phyloP scores from a whole-genome alignment of 2,113 vertebrate species.

The Pomatostomus ruficeps region DNA sequence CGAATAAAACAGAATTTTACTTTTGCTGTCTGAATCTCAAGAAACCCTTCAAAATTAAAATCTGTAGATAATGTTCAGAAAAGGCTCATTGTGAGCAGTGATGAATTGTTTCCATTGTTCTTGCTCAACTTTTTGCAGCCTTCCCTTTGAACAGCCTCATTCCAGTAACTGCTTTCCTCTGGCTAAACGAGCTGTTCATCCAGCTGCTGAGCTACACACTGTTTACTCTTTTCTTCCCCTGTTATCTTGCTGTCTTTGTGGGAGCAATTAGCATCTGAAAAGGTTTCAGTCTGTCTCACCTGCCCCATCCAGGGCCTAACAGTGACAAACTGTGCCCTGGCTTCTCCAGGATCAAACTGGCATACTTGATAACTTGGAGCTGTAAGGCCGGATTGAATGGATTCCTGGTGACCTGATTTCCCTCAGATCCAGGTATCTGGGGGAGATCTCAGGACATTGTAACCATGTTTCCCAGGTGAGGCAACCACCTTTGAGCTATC shows the following conservation, averaged over 20 bases:
- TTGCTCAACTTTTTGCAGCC: not conserved
- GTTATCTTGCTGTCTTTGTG: not conserved
- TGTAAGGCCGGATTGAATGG: not conserved
- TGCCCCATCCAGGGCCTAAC: not conserved
- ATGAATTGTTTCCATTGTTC: not conserved
- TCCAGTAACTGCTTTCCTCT: not conserved
- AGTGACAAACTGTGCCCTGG: not conserved
- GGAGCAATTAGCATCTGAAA: not conserved
- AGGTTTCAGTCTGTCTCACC: not conserved
- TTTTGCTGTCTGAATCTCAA: not conserved
- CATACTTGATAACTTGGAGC: not conserved
- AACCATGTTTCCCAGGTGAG: not conserved
- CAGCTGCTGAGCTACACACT: not conserved
- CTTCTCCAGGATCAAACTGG: not conserved
- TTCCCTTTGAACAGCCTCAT: not conserved
- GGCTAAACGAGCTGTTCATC: not conserved
- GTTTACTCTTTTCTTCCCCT: not conserved
- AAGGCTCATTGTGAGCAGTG: not conserved
- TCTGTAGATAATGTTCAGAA: not conserved
- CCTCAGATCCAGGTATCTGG: not conserved
- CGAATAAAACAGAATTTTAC: not conserved
- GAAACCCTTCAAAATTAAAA: not conserved
- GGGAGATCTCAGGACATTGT: not conserved
- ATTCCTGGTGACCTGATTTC: not conserved
- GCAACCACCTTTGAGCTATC: not conserved